These are phyloP conservation scores for Podiceps cristatus DNA, from an alignment of 2,113 vertebrate species.

Conservation along the genomic window DNA sequence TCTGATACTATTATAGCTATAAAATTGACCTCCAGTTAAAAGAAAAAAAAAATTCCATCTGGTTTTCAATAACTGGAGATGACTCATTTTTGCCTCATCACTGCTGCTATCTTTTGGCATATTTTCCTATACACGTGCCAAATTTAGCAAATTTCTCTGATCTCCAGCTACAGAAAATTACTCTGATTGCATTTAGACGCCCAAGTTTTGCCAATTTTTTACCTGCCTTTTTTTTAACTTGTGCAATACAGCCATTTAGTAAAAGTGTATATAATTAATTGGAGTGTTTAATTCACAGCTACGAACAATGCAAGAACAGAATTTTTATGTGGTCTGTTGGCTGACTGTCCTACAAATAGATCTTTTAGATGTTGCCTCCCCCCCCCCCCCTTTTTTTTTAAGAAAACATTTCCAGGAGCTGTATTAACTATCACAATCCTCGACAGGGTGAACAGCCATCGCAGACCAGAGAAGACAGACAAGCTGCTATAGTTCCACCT, in stretches of 20 bases:
- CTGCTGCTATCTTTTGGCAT: conserved; percentile 51
- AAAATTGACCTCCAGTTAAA: conserved; percentile 24
- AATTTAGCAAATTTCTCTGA: conserved; percentile 24
- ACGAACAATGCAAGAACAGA: rapidly evolving
- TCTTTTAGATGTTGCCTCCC: not conserved
- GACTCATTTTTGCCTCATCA: conserved; percentile 48
- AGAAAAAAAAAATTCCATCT: conserved; percentile 31
- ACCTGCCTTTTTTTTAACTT: not conserved
- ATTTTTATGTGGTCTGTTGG: not conserved
- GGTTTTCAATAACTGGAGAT: conserved; percentile 21
- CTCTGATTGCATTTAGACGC: not conserved
- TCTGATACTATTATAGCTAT: not conserved
- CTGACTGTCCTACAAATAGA: not conserved
- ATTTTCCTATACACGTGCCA: not conserved
- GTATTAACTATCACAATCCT: not conserved
- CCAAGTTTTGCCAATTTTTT: not conserved
- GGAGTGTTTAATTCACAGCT: not conserved
- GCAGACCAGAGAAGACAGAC: not conserved
- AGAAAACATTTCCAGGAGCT: not conserved
- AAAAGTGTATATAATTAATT: not conserved
- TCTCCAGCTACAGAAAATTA: not conserved
- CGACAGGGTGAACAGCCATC: not conserved
- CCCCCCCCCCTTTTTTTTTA: not conserved
- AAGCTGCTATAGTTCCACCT: not conserved
- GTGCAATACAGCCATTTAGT: not conserved